Evolutionary conservation across 2,113 vertebrate genomes (phyloP), one percentile per base, ranked within the genome.

Genomic region (Chaetodon auriga): DNA sequence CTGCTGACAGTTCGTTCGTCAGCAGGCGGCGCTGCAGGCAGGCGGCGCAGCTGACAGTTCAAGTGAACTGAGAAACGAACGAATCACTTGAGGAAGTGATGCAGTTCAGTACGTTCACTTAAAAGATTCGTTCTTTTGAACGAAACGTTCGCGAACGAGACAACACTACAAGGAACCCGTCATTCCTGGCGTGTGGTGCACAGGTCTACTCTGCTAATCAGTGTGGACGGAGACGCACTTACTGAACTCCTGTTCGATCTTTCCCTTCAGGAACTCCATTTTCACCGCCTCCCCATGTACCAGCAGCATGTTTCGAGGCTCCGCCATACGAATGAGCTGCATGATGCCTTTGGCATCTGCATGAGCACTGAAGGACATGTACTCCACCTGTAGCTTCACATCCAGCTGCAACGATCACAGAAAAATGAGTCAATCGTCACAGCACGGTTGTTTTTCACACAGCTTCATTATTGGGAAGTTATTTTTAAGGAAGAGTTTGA

Each of bases 321-420:
- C 98, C 0, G 98, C 98, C 95, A 99, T 98, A 10, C 98, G 96
- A 35, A 99, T 97, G 30, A 99, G 96, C 95, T 99, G 98, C 98
- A 99, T 99, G 91, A 99, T 99, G 46, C 98, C 98, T 85, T 99
- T 99, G 76, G 98, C 98, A 0, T 99, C 98, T 0, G 98, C 98
- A 0, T 99, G 98, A 49, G 98, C 97, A 0, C 98, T 99, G 93
- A 99, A 99, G 12, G 98, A 99, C 98, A 99, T 99, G 95, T 99
- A 99, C 84, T 99, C 98, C 93, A 99, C 98, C 93, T 99, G 98
- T 90, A 99, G 96, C 95, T 99, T 99, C 51, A 99, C 97, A 0
- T 99, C 98, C 92, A 99, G 60, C 98, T 99, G 90, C 0, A 15
- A 6, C 0, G 63, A 54, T 43, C 68, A 82, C 30, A 90, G 46